phyloP scores from a whole-genome alignment of 2,888 invertebrate genomes.

The Tetragonula carbonaria region DNA sequence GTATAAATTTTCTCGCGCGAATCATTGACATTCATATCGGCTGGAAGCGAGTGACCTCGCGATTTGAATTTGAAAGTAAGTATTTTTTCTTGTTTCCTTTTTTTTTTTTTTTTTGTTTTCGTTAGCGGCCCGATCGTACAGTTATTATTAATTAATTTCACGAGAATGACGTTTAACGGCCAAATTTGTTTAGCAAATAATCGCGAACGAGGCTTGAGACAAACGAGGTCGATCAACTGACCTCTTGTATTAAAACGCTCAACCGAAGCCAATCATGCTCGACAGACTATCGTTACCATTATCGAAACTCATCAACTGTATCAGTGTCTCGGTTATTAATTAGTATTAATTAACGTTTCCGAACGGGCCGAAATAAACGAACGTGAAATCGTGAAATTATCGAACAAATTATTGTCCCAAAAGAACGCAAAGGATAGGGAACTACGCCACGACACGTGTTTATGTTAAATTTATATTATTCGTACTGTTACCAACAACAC shows the following conservation, averaged over 20 bases:
- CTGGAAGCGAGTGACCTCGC: background rate
- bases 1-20: background rate
- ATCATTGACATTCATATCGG: background rate
- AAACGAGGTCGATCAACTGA: slow-evolving; percentile 37
- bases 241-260: slow-evolving; percentile 23
- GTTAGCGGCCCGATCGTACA: background rate
- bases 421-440: background rate
- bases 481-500: no score
- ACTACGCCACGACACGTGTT: background rate
- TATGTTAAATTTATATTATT: background rate
- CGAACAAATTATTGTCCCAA: background rate
- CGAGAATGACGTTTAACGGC: background rate
- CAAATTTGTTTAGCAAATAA: slow-evolving; percentile 51
- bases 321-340: background rate
- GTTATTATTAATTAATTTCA: background rate
- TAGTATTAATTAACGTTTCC: background rate
- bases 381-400: background rate
- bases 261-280: background rate
- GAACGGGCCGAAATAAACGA: background rate
- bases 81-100: no score
- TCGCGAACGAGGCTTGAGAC: slow-evolving; percentile 13
- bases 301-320: background rate
- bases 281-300: background rate
- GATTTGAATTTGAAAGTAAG: background rate
- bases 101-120: no score